Evolutionary conservation across 2,113 vertebrate genomes (phyloP).

Genomic region (Heterochromis multidens): DNA sequence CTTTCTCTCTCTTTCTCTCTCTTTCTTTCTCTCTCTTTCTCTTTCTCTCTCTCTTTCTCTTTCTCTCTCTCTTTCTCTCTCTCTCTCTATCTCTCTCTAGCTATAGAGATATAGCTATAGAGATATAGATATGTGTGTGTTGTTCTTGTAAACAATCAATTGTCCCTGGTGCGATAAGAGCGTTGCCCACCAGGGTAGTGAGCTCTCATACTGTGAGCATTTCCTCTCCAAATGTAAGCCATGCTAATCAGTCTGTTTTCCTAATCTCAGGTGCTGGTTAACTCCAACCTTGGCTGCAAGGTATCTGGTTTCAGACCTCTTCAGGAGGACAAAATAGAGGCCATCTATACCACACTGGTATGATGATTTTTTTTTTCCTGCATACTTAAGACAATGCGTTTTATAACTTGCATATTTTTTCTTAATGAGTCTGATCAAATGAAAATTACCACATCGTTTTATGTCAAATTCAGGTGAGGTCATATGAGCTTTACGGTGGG

Average conservation of each 20-base stretch:
- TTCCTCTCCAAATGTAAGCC: neutral
- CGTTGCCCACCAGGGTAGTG: neutral
- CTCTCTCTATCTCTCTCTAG: too few species aligned
- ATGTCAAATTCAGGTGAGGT: neutral
- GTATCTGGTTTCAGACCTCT: conserved; percentile 88
- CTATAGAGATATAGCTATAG: too few species aligned
- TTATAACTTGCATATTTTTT: neutral
- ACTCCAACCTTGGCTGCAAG: conserved; percentile 87
- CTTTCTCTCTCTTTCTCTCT: too few species aligned
- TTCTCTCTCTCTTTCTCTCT: too few species aligned
- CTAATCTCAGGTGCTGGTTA: conserved; percentile 81
- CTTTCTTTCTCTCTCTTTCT: too few species aligned
- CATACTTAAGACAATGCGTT: neutral
- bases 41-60: too few species aligned
- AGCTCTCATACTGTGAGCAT: neutral
- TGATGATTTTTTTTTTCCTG: conserved; percentile 42
- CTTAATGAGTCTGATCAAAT: neutral
- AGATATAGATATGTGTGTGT: too few species aligned
- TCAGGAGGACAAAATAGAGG: conserved; percentile 90
- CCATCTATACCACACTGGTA: conserved; percentile 92
- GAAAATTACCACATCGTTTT: neutral
- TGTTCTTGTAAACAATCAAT: conserved; percentile 23
- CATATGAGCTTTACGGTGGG: neutral
- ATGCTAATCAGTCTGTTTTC: neutral
- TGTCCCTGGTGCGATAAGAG: conserved; percentile 1